Base-by-base conservation (phyloP, 2,113 vertebrate species). In the Microcebus griseorufus region DNA sequence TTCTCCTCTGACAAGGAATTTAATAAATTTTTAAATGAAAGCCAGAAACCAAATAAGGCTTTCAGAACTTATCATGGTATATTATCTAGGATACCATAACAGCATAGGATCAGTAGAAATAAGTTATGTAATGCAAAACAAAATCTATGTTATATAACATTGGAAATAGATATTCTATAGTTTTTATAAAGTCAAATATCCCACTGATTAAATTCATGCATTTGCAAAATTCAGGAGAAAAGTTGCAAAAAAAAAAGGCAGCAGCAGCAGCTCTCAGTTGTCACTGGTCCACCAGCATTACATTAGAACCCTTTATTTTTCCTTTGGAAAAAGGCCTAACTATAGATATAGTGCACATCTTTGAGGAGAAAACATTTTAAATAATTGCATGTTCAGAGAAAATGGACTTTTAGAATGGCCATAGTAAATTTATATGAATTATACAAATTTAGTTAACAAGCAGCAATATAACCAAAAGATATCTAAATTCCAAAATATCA, bases 91-190 rank as follows among this genome's bases (percentile, higher is more conserved):
- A 92, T 83, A 90, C 81, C 90, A 81, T 32, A 97, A 96, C 67
- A 82, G 80, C n/a, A 55, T 75, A 94, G 83, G 65, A 86, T 97
- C 87, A 97, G 89, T 83, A 95, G 86, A 95, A 91, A 72, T 83
- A 96, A 69, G 75, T 82, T 96, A 94, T 9, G 12, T 18, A 95
- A 58, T 9, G 13, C 70, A 85, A 93, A 95, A 93, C 11, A 72
- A 97, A 93, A 97, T 48, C 62, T 45, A 87, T 73, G 53, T 79
- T 82, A 91, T 27, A 55, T 39, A 51, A 91, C 67, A 78, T 12
- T 80, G 79, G 75, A 87, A 84, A 87, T 34, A 95, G 10, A 96
- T 17, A 53, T 2, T 58, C 65, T 42, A 13, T 17, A 91, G 34
- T 17, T 92, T 91, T 91, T 85, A 91, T 72, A 67, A 86, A 53